Conservation (phyloP, 2,113 vertebrate genomes). For the Scytalopus superciliaris region DNA sequence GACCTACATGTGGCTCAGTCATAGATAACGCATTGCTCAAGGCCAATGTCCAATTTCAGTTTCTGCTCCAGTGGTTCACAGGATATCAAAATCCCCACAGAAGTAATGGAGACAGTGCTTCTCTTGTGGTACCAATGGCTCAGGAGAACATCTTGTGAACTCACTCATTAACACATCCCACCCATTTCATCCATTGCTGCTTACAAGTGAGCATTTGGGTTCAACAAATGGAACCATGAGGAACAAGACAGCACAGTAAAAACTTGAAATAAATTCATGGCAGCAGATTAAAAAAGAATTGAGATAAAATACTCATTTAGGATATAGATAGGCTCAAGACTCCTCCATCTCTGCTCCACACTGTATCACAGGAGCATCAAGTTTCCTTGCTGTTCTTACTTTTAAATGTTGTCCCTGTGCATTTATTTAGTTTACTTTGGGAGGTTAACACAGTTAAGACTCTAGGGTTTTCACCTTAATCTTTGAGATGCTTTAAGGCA, state of each 20-base stretch:
- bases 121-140: background rate
- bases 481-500: background rate
- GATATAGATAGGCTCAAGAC: background rate
- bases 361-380: background rate
- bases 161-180: background rate
- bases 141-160: background rate
- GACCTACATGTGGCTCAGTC: background rate
- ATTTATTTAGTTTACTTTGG: background rate
- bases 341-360: background rate
- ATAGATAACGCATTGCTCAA: background rate
- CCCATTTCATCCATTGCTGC: background rate
- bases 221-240: background rate
- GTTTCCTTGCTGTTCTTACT: background rate
- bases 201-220: background rate
- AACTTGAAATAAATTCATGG: background rate
- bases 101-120: background rate
- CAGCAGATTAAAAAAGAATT: background rate
- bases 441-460: background rate
- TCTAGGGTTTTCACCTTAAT: background rate
- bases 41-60: background rate
- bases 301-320: background rate
- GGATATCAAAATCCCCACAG: background rate
- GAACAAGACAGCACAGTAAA: background rate
- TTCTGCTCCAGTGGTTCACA: background rate
- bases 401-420: background rate